Percentiles rank a stretch among this genome's conserved stretches.
These are phyloP conservation scores for Caenorhabditis becei DNA, from an alignment of 2,888 invertebrate species.

Conservation along the genomic window DNA sequence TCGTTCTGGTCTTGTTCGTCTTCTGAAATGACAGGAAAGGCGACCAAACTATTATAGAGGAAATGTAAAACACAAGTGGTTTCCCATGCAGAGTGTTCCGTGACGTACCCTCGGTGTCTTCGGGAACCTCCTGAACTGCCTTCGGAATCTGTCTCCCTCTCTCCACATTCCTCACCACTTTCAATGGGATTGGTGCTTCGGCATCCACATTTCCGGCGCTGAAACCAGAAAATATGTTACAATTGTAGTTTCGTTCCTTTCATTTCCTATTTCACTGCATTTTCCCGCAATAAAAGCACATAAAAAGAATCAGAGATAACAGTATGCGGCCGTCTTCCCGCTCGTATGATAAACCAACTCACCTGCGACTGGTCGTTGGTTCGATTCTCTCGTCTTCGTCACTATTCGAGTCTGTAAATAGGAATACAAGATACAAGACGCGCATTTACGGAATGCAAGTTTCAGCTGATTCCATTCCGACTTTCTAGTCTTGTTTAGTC, in stretches of 20 bases:
- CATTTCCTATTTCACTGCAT: conserved; percentile 6
- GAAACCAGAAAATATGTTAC: conserved; percentile 2
- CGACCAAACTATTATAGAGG: conserved; percentile 13
- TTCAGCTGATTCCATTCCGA: too few relatives aligned
- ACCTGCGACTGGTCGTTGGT: conserved; percentile 39
- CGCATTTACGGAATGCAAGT: too few relatives aligned
- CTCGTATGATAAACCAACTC: neutral
- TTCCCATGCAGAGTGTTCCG: neutral
- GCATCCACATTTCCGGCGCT: conserved; percentile 30
- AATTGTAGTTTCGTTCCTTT: conserved; percentile 12
- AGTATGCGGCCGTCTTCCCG: neutral
- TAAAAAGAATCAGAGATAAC: conserved; percentile 12
- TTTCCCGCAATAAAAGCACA: conserved; percentile 10
- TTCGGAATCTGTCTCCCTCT: conserved; percentile 22
- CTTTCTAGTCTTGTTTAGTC: too few relatives aligned
- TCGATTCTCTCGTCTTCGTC: conserved; percentile 60
- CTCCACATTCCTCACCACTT: conserved; percentile 15
- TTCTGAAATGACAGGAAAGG: conserved; percentile 26
- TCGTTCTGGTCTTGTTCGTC: conserved; percentile 35
- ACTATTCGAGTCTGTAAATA: conserved; percentile 53
- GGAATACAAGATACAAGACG: too few relatives aligned
- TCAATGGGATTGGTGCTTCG: conserved; percentile 50
- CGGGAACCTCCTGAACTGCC: conserved; percentile 44
- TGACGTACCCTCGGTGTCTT: conserved; percentile 27
- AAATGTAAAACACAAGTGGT: conserved; percentile 8